Evolutionary conservation across 2,113 vertebrate genomes (phyloP).

Genomic region (Butorides virescens): DNA sequence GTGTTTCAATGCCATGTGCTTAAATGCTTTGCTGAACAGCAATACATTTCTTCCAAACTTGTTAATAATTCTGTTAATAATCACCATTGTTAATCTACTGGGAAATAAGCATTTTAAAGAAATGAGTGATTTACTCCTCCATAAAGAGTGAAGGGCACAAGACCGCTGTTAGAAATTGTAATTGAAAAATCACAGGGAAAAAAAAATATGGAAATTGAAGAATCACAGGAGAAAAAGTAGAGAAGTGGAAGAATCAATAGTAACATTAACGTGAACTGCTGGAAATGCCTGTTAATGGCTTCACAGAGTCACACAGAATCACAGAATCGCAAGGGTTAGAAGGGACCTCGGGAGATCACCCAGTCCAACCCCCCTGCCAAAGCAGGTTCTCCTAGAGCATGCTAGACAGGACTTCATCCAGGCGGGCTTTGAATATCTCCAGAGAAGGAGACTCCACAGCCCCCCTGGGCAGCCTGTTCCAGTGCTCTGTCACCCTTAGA

Average conservation of each 20-base stretch:
- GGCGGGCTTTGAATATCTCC: too few species aligned
- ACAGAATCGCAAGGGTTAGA: too few species aligned
- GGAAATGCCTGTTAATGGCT: neutral
- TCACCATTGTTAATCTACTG: neutral
- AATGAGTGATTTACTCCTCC: neutral
- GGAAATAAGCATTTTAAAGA: neutral
- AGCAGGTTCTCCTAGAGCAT: too few species aligned
- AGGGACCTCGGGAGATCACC: too few species aligned
- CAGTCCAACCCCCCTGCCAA: too few species aligned
- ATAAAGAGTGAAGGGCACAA: accelerated
- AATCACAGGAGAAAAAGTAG: neutral
- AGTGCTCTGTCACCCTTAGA: too few species aligned
- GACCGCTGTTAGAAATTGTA: neutral
- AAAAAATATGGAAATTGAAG: neutral
- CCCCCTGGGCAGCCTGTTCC: too few species aligned
- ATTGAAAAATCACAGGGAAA: neutral
- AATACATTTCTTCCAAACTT: neutral
- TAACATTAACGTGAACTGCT: neutral
- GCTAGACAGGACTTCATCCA: too few species aligned
- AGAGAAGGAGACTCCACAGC: too few species aligned
- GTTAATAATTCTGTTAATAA: neutral
- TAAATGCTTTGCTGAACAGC: neutral
- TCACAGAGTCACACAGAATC: too few species aligned
- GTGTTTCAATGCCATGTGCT: neutral
- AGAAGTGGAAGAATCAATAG: neutral